Evolutionary conservation across 2,797 vertebrate species (phyloP).

Genomic region (Pampus argenteus): DNA sequence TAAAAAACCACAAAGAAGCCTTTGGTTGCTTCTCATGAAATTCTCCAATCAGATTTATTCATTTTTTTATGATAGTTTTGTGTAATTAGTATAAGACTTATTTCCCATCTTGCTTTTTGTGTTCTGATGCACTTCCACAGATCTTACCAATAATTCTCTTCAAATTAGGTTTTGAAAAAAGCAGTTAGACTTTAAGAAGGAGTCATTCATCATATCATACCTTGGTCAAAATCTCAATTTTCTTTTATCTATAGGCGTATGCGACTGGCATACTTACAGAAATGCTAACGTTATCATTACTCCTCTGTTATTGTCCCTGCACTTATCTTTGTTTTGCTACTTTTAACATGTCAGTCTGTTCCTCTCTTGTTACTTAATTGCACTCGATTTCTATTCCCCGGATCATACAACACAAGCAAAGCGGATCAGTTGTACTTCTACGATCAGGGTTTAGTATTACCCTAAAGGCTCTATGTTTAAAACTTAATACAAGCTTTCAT

Average conservation of each 20-base stretch:
- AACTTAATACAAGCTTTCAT: conserved; percentile 1
- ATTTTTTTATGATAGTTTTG: conserved; percentile 34
- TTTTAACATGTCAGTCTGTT: conserved; percentile 10
- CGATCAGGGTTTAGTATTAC: conserved; percentile 9
- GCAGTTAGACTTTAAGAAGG: conserved; percentile 11
- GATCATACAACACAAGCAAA: conserved; percentile 12
- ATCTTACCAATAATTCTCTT: conserved; percentile 14
- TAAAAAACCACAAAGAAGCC: conserved; percentile 28
- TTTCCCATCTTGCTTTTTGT: conserved; percentile 24
- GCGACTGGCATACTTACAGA: conserved; percentile 1
- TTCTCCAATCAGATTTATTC: conserved; percentile 2
- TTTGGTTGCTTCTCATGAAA: conserved; percentile 12
- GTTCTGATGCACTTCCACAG: conserved; percentile 1
- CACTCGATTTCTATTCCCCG: conserved; percentile 8
- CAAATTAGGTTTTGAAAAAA: conserved; percentile 22
- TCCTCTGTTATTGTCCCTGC: conserved; percentile 16
- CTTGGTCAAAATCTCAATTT: neutral
- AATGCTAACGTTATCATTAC: conserved; percentile 7
- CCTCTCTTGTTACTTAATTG: conserved; percentile 23
- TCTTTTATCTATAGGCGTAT: conserved; percentile 2
- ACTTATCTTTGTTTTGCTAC: conserved; percentile 36
- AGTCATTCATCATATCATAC: conserved; percentile 39
- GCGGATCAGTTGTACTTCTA: conserved; percentile 9
- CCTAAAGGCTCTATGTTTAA: neutral
- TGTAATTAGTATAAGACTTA: conserved; percentile 36